Evolutionary conservation across 2,888 invertebrate genomes (phyloP), one percentile per base, ranked within the genome.

Genomic region (Ochropacha duplaris): DNA sequence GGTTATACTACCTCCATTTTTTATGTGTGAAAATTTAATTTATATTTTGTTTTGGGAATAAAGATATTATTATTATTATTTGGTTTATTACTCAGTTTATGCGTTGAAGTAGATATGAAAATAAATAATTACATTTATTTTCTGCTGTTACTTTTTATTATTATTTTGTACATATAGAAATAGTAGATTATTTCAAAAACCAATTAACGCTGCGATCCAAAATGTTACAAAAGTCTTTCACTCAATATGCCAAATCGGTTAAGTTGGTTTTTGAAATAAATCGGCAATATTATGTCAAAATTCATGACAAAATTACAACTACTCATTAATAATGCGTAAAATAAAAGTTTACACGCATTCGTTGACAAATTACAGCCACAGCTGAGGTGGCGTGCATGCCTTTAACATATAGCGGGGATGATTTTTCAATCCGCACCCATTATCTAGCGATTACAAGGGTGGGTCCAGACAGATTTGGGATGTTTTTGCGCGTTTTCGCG

Each of bases 381-480:
- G 69, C 67, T 62, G 72, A 71, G 72, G 66, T 70, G 68, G 69
- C 68, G 68, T 72, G 72, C 71, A 72, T 79, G 73, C 80, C 81
- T 81, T 79, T 81, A 79, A 84, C 79, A 82, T 79, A 84, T 78
- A 83, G 77, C 76, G 71, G 78, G 83, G 86, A 90, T 88, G 87
- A 89, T 90, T 90, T 91, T 90, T 91, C 90, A 90, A 90, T 90
- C 87, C 84, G 74, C 76, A 71, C 75, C 87, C 88, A 90, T 90
- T 90, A 90, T 90, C 88, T 86, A 83, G 81, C 86, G 88, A 91
- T 91, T 90, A 90, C 88, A 87, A 87, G 90, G 91, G 90, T 87
- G 87, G 86, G 81, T 81, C 86, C 84, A 84, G 88, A 88, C 87
- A 83, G 84, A 85, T 86, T 82, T 78, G 84, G 86, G 84, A 83